Conservation (phyloP, 2,113 vertebrate genomes). For the Melanerpes formicivorus region DNA sequence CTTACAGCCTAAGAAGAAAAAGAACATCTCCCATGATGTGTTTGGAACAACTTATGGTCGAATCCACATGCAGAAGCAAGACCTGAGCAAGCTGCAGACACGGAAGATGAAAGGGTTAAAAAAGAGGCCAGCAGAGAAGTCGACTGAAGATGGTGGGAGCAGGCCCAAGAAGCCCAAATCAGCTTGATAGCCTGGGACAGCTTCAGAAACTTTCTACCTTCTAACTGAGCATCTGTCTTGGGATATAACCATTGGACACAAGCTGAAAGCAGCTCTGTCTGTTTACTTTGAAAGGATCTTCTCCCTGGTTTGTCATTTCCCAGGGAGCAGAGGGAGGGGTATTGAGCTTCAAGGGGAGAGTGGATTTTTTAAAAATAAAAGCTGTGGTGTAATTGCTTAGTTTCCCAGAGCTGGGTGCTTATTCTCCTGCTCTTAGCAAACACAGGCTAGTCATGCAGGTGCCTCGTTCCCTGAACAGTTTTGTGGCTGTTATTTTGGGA, state of each 20-base stretch:
- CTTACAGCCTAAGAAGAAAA: slow-evolving; percentile 92
- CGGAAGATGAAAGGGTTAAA: slow-evolving; percentile 95
- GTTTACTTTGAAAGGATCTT: neutral
- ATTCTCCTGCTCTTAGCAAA: neutral
- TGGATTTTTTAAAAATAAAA: slow-evolving; percentile 29
- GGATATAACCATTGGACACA: neutral
- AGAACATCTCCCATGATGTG: slow-evolving; percentile 92
- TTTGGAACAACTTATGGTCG: slow-evolving; percentile 92
- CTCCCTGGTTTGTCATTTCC: neutral
- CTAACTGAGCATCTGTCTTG: neutral
- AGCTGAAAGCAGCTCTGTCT: neutral
- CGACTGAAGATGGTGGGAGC: slow-evolving; percentile 29
- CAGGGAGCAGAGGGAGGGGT: neutral
- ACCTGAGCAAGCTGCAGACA: slow-evolving; percentile 90
- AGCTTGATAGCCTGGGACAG: slow-evolving; percentile 6
- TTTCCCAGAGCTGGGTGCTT: neutral
- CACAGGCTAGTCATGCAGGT: neutral
- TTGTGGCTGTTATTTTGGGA: neutral
- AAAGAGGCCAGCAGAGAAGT: slow-evolving; percentile 82
- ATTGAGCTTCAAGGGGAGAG: neutral
- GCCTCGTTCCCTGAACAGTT: neutral
- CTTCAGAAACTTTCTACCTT: neutral
- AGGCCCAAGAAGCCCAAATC: slow-evolving; percentile 79
- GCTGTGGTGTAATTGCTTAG: neutral
- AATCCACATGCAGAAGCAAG: slow-evolving; percentile 97